These are phyloP conservation scores for Temnopleurus reevesii DNA, from an alignment of 53 echinoderm and acorn worm genomes.

Conservation along the genomic window DNA sequence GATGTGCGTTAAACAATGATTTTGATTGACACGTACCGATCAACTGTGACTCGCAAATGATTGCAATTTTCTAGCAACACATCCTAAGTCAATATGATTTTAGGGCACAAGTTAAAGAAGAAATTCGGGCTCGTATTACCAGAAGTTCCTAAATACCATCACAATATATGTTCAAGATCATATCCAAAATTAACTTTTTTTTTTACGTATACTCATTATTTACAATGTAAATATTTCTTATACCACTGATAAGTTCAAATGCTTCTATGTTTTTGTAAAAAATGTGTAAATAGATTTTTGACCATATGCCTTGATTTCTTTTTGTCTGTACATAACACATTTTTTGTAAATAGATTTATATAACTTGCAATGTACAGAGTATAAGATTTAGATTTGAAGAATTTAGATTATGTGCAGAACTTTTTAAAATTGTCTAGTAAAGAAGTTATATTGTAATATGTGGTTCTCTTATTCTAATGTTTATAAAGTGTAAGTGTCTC, in stretches of 20 bases:
- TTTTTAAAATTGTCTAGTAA: conserved; percentile 13
- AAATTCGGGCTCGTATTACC: too few relatives aligned
- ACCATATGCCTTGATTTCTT: conserved; percentile 54
- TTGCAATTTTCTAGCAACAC: too few relatives aligned
- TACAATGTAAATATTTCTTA: neutral
- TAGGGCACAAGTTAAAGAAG: too few relatives aligned
- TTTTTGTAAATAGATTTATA: conserved; percentile 43
- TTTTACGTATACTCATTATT: neutral
- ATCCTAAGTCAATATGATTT: too few relatives aligned
- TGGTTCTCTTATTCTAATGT: neutral
- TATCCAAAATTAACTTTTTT: neutral
- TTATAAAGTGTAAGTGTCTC: neutral
- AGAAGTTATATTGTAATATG: conserved; percentile 10
- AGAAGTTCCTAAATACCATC: too few relatives aligned
- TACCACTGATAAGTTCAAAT: neutral
- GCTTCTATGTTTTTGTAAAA: neutral
- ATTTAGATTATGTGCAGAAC: conserved; percentile 26
- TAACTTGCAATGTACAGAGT: conserved; percentile 43
- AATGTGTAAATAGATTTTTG: neutral
- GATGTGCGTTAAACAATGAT: too few relatives aligned
- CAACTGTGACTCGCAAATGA: too few relatives aligned
- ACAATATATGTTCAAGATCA: neutral
- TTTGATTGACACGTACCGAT: too few relatives aligned
- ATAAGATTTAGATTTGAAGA: conserved; percentile 39
- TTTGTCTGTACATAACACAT: conserved; percentile 33